A percentile compares a stretch with the other conserved stretches of the same genome.
Conservation (phyloP, 1,140 invertebrate genomes). For the Eciton burchellii region DNA sequence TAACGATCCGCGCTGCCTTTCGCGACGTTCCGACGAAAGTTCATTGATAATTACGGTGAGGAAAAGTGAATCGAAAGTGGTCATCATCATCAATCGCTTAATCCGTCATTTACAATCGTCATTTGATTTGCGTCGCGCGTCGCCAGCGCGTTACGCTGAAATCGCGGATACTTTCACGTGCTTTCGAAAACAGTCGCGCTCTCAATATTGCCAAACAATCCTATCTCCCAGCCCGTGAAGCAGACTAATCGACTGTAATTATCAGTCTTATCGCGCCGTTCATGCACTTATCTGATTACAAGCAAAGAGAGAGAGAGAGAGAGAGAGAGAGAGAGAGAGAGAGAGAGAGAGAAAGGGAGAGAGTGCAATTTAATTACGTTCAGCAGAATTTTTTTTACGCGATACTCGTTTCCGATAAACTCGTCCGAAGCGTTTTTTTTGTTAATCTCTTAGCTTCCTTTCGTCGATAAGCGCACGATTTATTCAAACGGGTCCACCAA, state of each 20-base stretch:
- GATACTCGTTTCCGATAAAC: background rate
- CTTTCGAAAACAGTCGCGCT: background rate
- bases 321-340: too few relatives aligned
- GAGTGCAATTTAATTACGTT: background rate
- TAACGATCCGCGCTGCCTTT: conserved; percentile 6
- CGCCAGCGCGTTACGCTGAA: background rate
- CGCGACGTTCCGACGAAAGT: conserved; percentile 54
- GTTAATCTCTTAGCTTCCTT: background rate
- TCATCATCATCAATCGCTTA: too few relatives aligned
- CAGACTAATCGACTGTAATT: background rate
- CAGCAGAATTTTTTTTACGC: background rate
- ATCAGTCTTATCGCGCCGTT: background rate
- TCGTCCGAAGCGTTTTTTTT: background rate
- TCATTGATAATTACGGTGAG: conserved; percentile 49
- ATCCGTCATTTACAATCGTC: too few relatives aligned
- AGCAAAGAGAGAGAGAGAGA: too few relatives aligned
- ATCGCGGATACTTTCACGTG: background rate
- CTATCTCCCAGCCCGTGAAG: background rate
- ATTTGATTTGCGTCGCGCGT: background rate
- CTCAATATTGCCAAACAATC: background rate
- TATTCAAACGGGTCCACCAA: background rate
- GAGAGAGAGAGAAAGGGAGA: too few relatives aligned
- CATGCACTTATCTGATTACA: conserved; percentile 17
- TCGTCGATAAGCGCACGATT: background rate
- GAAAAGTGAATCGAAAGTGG: conserved; percentile 14